Conservation (phyloP, 2,113 vertebrate genomes). For the Laticauda laticaudata region DNA sequence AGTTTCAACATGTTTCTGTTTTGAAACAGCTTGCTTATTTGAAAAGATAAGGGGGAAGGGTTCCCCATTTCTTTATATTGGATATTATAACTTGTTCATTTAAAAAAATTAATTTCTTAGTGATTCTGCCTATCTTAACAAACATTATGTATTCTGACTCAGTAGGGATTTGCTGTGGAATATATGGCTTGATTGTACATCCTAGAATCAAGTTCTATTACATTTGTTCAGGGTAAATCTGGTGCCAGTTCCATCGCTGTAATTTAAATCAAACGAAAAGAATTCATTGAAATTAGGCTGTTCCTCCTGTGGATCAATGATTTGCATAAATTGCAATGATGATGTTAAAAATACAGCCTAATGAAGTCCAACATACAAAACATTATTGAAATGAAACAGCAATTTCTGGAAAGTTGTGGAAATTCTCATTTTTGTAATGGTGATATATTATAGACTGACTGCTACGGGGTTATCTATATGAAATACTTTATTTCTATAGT, state of each 20-base stretch:
- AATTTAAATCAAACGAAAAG: not conserved
- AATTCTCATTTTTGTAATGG: conserved; percentile 2
- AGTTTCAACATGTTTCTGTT: not conserved
- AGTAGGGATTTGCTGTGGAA: not conserved
- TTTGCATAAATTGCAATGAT: not conserved
- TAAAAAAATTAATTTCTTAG: conserved; percentile 23
- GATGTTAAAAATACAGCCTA: conserved; percentile 23
- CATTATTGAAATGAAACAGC: conserved; percentile 23
- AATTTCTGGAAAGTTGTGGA: not conserved
- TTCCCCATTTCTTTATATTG: not conserved
- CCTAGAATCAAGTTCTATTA: conserved; percentile 51
- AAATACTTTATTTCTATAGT: conserved; percentile 7
- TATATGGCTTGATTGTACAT: not conserved
- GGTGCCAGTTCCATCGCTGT: not conserved
- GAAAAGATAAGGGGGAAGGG: not conserved
- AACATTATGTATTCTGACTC: conserved; percentile 20
- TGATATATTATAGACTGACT: not conserved
- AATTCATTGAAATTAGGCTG: not conserved
- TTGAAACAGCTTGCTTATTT: not conserved
- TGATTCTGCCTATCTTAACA: conserved; percentile 23
- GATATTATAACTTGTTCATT: not conserved
- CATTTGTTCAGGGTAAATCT: not conserved
- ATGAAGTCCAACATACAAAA: conserved; percentile 26
- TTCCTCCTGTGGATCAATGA: not conserved
- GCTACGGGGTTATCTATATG: not conserved